Evolutionary conservation across 2,888 invertebrate genomes (phyloP).

Genomic region (Conchocele bisecta): DNA sequence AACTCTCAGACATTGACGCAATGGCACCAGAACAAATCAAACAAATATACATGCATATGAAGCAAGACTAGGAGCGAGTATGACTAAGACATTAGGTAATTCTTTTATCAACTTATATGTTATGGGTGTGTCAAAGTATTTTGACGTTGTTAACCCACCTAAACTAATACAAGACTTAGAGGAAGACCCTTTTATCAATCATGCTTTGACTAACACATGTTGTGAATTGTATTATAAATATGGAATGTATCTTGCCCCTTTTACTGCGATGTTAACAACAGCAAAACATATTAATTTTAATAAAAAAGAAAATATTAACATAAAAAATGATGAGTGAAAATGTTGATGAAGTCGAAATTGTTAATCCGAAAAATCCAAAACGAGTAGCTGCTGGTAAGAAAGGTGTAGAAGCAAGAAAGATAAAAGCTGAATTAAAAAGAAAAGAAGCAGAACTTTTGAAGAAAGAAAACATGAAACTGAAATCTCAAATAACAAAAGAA

Average conservation of each 20-base stretch:
- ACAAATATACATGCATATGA: slow-evolving; percentile 40
- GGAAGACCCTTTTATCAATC: slow-evolving; percentile 46
- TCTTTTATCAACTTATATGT: slow-evolving; percentile 41
- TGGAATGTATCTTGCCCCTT: slow-evolving; percentile 40
- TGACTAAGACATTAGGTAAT: slow-evolving; percentile 46
- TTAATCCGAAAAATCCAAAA: slow-evolving; percentile 20
- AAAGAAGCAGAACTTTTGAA: slow-evolving; percentile 7
- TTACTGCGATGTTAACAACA: slow-evolving; percentile 34
- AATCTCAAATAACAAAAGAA: background rate
- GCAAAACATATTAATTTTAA: slow-evolving; percentile 23
- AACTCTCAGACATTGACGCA: slow-evolving; percentile 30
- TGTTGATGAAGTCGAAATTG: too few relatives aligned
- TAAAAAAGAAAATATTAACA: slow-evolving; percentile 16
- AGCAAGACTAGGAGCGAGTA: slow-evolving; percentile 40
- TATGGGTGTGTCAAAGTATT: slow-evolving; percentile 41
- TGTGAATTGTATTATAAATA: slow-evolving; percentile 21
- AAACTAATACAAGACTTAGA: slow-evolving; percentile 41
- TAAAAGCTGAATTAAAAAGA: background rate
- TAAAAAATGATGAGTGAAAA: slow-evolving; percentile 24
- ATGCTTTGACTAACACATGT: slow-evolving; percentile 22
- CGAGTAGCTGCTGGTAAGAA: slow-evolving; percentile 27
- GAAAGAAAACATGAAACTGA: slow-evolving; percentile 15
- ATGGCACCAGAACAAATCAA: slow-evolving; percentile 40
- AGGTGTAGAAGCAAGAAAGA: slow-evolving; percentile 22
- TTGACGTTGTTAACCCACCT: slow-evolving; percentile 32